Percentiles rank a stretch among this genome's conserved stretches.
Conservation (phyloP, 2,113 vertebrate genomes). For the Scopus umbretta region DNA sequence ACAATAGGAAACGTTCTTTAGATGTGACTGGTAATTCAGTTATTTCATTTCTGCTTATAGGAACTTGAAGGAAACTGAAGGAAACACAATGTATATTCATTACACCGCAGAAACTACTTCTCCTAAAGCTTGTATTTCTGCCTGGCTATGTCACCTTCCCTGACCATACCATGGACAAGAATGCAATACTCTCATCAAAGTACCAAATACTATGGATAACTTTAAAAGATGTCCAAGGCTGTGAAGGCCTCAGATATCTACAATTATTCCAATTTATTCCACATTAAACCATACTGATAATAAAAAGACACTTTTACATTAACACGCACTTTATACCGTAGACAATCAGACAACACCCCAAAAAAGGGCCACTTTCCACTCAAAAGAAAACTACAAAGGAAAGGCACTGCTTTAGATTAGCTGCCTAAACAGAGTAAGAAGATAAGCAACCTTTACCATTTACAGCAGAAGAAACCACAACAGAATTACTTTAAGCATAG, state of each 20-base stretch:
- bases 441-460: neutral
- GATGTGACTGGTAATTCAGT: neutral
- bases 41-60: neutral
- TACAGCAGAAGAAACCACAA: neutral
- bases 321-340: neutral
- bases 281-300: neutral
- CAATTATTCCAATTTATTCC: neutral
- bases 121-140: neutral
- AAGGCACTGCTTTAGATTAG: neutral
- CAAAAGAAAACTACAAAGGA: neutral
- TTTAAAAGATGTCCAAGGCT: rapidly evolving
- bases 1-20: neutral
- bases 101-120: neutral
- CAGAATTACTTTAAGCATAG: neutral
- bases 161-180: neutral
- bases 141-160: neutral
- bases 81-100: neutral
- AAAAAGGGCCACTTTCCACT: neutral
- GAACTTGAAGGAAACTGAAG: neutral
- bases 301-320: neutral
- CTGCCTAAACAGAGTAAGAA: neutral
- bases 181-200: neutral
- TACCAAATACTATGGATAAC: neutral
- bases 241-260: neutral
- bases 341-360: neutral